Base-by-base conservation (phyloP, 1,140 invertebrate genomes). In the Zaprionus lachaisei region DNA sequence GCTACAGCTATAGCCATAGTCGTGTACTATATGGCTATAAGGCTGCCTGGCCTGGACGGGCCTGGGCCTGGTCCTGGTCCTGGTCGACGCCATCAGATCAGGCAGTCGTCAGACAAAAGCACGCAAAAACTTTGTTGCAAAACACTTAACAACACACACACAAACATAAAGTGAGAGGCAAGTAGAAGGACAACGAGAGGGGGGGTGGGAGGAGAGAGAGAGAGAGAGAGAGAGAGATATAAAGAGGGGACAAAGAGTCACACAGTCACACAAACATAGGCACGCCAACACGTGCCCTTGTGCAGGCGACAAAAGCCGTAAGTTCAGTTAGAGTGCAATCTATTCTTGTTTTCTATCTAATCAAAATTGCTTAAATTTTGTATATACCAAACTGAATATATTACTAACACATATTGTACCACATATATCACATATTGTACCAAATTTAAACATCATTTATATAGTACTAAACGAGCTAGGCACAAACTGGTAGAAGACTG, bases 101-200 rank as follows among this genome's bases (percentile, higher is more conserved):
- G 26, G 67, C 49, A 76, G 60, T 69, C 64, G 49, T 70, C 78
- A 76, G 83, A 87, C 83, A 83, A 87, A 82, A 83, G 77, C 83
- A 83, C 62, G 75, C 71, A 89, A 87, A 81, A 87, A 87, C 84
- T 87, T 87, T 89, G 84, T 87, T 89, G 84, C 84, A 87, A 83
- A 87, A 89, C 84, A 89, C 84, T 87, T 87, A 89, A 80, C 68
- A 57, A 60, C 51, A 72, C 58, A 80, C 57, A 41, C 62, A 61
- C 61, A 64, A 24, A 64, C 24, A 64, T 34, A 9, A 34, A 34
- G 31, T 11, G 31, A 11, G 31, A n/a, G 22, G 12, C 41, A 14
- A 22, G n/a, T 4, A 38, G 9, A 51, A 14, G 20, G 17, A 17
- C 15, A 57, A 26, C 34, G 34, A 38, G 9, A 72, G 12, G 17